A percentile compares a stretch with the other conserved stretches of the same genome.
phyloP scores from a whole-genome alignment of 1,140 invertebrate species.

The Drosophila teissieri region DNA sequence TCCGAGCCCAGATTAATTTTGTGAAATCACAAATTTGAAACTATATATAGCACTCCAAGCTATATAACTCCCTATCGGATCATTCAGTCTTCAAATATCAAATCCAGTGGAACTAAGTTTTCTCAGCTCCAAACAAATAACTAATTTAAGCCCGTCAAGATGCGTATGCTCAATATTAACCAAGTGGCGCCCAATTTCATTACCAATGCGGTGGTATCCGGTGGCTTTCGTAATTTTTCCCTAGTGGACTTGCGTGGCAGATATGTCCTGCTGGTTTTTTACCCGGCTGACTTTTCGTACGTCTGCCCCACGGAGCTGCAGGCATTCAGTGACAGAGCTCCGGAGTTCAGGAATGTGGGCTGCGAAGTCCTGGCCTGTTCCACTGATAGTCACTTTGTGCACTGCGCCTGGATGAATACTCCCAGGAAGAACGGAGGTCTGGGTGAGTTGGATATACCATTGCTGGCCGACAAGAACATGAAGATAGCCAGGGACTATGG shows the following conservation, averaged over 20 bases:
- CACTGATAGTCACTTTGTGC: slow-evolving; percentile 95
- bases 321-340: slow-evolving; percentile 93
- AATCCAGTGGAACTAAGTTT: too few relatives aligned
- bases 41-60: neutral
- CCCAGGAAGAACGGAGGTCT: slow-evolving; percentile 96
- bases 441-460: slow-evolving; percentile 97
- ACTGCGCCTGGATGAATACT: slow-evolving; percentile 97
- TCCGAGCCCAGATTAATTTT: neutral
- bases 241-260: slow-evolving; percentile 95
- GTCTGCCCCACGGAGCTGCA: slow-evolving; percentile 98
- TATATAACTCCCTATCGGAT: neutral
- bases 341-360: slow-evolving; percentile 93
- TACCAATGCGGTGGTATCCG: slow-evolving; percentile 92
- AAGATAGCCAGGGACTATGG: slow-evolving; percentile 95
- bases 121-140: neutral
- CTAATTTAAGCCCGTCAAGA: slow-evolving; percentile 2
- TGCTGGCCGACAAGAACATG: slow-evolving; percentile 96
- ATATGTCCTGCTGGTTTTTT: slow-evolving; percentile 98
- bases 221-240: slow-evolving; percentile 94
- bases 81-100: too few relatives aligned
- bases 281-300: slow-evolving; percentile 98
- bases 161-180: slow-evolving; percentile 46
- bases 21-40: neutral
- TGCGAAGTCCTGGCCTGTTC: slow-evolving; percentile 94
- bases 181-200: slow-evolving; percentile 91